Evolutionary conservation across 2,113 vertebrate species (phyloP), one percentile per base, ranked within the genome.

Genomic region (Notiomystis cincta): DNA sequence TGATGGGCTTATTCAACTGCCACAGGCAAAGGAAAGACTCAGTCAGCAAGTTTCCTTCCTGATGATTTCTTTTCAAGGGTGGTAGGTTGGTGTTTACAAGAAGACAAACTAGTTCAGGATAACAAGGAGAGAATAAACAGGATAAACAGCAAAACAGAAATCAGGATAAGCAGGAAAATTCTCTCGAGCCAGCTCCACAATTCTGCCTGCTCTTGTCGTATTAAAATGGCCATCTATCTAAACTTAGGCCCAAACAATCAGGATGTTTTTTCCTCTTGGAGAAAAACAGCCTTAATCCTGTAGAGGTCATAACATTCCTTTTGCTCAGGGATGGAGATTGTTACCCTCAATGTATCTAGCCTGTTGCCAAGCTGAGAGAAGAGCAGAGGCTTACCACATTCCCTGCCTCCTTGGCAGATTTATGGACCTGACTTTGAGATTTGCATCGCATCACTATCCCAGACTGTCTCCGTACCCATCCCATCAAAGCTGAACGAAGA

Each of bases 21-120:
- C 82, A 94, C 75, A 64, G 87, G 87, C 76, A 38, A 72, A 89
- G 42, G 83, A 81, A 58, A 62, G 54, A 13, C 72, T 38, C 85
- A n/a, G 47, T 93, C 93, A 96, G 95, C 91, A 93, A 81, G 50
- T 96, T 88, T 90, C 66, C 93, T 86, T 93, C 87, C 91, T 75
- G 80, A 61, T 45, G 22, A 67, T 78, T 94, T 90, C 71, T 86
- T 95, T 79, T 86, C 45, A 80, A 81, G 82, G 24, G 40, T 71
- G 4, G 4, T 35, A 89, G 56, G 60, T 21, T 84, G 90, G 79
- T 2, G 0, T 75, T 95, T 90, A 78, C 76, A 94, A 80, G 78
- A 91, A 27, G 47, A 82, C 48, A 83, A 77, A 92, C 64, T 77
- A 47, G 31, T 89, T 94, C 90, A 90, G 85, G 85, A 35, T 76